phyloP scores from a whole-genome alignment of 2,113 vertebrate species.

The Bombycilla garrulus region DNA sequence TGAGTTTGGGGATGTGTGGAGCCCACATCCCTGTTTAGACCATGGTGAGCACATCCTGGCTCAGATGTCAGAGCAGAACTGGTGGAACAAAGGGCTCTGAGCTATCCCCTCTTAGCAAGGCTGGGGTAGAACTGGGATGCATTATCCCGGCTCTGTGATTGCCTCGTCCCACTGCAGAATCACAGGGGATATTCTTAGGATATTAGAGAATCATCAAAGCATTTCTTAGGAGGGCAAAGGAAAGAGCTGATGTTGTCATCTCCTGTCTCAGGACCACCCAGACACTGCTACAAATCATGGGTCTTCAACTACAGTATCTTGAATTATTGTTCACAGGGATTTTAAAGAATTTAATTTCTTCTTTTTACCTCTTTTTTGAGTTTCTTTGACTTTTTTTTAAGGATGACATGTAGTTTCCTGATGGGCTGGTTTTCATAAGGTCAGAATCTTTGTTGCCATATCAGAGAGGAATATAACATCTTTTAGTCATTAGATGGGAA shows the following conservation, averaged over 20 bases:
- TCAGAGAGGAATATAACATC: slow-evolving; percentile 68
- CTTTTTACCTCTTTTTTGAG: background rate
- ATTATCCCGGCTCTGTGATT: slow-evolving; percentile 23
- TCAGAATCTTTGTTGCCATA: slow-evolving; percentile 68
- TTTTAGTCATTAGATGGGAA: slow-evolving; percentile 71
- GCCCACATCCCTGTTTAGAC: background rate
- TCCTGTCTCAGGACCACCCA: slow-evolving; percentile 65
- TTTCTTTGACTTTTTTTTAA: background rate
- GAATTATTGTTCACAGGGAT: slow-evolving; percentile 48
- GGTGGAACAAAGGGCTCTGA: slow-evolving; percentile 39
- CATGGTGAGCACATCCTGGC: background rate
- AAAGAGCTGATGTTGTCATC: slow-evolving; percentile 58
- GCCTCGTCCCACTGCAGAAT: slow-evolving; percentile 23
- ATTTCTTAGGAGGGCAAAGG: slow-evolving; percentile 56
- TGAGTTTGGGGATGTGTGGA: background rate
- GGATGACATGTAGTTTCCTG: slow-evolving; percentile 69
- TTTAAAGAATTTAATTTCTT: slow-evolving; percentile 32
- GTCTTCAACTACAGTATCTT: slow-evolving; percentile 56
- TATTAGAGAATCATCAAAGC: slow-evolving; percentile 69
- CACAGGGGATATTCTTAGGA: slow-evolving; percentile 41
- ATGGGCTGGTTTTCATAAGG: slow-evolving; percentile 72
- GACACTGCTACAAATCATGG: slow-evolving; percentile 24
- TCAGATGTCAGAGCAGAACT: background rate
- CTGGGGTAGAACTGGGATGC: slow-evolving; percentile 31
- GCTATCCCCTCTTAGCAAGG: background rate